Base-by-base conservation (phyloP, 35 echinoderm and acorn worm species). In the Ophioderma brevispina region DNA sequence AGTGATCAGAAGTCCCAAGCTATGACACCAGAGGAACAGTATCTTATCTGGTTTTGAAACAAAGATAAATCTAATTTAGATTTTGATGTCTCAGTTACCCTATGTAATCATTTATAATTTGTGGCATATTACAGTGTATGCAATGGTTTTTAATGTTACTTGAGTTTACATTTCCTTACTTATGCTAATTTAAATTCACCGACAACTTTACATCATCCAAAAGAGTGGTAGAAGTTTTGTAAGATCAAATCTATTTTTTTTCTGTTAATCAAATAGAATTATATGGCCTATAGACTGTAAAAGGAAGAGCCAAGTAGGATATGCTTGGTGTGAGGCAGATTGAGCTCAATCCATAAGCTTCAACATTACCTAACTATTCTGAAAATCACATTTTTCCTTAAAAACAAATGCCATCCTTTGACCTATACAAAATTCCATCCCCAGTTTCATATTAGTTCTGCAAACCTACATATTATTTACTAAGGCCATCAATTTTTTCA, bases 351-450 rank as follows among this genome's bases (percentile, higher is more conserved):
- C 80, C 80, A 82, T 4, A 38, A 13, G 80, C 80, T 46, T 82
- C 80, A 82, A 82, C 36, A 82, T 82, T n/a, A n/a, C n/a, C n/a
- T n/a, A n/a, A n/a, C n/a, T n/a, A 82, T 33, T 23, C 28, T 82
- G 80, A 23, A 31, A 42, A 82, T 42, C n/a, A 82, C 37, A 42
- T 31, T 82, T 37, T 43, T 42, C 38, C 42, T 82, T 31, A 40
- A 82, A 40, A 82, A 36, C 39, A n/a, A n/a, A 82, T 82, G n/a
- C n/a, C 80, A 46, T 31, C 38, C n/a, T 82, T 82, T 25, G 42
- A 28, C 39, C 42, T 41, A 25, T 38, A 82, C n/a, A 41, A 82
- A 82, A 41, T 46, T 25, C 80, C 80, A 39, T n/a, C n/a, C n/a
- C 80, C 80, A 82, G 8, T 23, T 82, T 43, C 38, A n/a, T 18